Evolutionary conservation across 2,888 invertebrate species (phyloP), one percentile per base, ranked within the genome.

Genomic region (Calliphora vomitoria): DNA sequence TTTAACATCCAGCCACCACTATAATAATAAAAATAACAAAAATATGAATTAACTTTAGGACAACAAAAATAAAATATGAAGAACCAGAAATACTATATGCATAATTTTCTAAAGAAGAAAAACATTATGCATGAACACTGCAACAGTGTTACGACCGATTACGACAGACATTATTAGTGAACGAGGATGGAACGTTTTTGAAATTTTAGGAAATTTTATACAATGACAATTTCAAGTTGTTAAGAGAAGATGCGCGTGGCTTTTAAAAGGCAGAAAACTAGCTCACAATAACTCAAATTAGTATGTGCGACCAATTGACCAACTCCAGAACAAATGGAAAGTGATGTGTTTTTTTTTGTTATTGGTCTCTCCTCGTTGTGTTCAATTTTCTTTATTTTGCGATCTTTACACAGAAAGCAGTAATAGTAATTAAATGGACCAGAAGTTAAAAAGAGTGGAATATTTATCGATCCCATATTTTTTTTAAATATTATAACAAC

Each of bases 291-390:
- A 79, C 68, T 62, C 18, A 92, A 92, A 92, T 92, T 92, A 91
- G 92, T 92, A 87, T 89, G 91, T 92, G 92, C 90, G 90, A 91
- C 92, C 90, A 92, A 92, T 92, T 91, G 90, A 90, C 88, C 88
- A 87, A 89, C 87, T 86, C 87, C 87, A 85, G 87, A 85, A 88
- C 87, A 86, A 88, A 88, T 88, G 81, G 47, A 69, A 86, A 72
- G 53, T 79, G 58, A 71, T 20, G 20, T 74, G 41, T 68, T 60
- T 62, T 58, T 82, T 53, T 64, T 18, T 55, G n/a, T n/a, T 79
- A 1, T 72, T 18, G 13, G 53, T 64, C 13, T 44, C 10, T 11
- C 3, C 11, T 44, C 10, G 66, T 18, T 69, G 41, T 78, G 41
- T 60, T 69, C 3, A 38, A 41, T 69, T 81, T 44, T 18, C 20